phyloP scores from a whole-genome alignment of 2,797 vertebrate species.

The Siniperca obscura region DNA sequence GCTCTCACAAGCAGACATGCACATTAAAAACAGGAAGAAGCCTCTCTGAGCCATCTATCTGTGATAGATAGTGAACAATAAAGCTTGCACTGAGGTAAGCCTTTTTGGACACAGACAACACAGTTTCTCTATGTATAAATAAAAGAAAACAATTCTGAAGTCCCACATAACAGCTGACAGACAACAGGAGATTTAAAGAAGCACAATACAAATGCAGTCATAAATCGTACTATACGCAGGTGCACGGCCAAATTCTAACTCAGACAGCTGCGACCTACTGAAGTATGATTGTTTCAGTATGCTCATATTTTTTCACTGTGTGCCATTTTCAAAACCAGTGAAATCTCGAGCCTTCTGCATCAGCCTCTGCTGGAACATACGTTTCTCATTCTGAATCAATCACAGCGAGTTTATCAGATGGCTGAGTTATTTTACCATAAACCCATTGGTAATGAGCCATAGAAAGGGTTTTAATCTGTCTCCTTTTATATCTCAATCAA shows the following conservation, averaged over 20 bases:
- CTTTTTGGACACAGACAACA: conserved; percentile 69
- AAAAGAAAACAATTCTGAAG: conserved; percentile 69
- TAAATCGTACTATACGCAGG: conserved; percentile 80
- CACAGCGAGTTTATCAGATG: conserved; percentile 77
- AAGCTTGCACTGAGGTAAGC: conserved; percentile 76
- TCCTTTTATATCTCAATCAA: conserved; percentile 70
- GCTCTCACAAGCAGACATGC: conserved; percentile 42
- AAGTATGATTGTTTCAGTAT: conserved; percentile 84
- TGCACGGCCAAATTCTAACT: conserved; percentile 75
- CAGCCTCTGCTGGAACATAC: conserved; percentile 50
- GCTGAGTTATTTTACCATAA: conserved; percentile 79
- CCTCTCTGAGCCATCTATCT: conserved; percentile 57
- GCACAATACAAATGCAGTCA: conserved; percentile 72
- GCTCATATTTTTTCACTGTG: conserved; percentile 60
- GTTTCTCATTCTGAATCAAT: conserved; percentile 77
- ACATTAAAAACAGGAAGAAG: conserved; percentile 68
- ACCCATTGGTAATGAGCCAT: conserved; percentile 75
- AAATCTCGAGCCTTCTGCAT: conserved; percentile 49
- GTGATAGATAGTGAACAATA: conserved; percentile 81
- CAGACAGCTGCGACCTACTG: conserved; percentile 59
- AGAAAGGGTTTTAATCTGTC: conserved; percentile 68
- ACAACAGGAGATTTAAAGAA: conserved; percentile 85
- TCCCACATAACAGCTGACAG: conserved; percentile 75
- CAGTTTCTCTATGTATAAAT: conserved; percentile 61
- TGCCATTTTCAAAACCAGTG: conserved; percentile 61